Percentiles rank a stretch among this genome's conserved stretches.
Conservation (phyloP, 1,140 invertebrate genomes). For the Hypsibius dujardini region DNA sequence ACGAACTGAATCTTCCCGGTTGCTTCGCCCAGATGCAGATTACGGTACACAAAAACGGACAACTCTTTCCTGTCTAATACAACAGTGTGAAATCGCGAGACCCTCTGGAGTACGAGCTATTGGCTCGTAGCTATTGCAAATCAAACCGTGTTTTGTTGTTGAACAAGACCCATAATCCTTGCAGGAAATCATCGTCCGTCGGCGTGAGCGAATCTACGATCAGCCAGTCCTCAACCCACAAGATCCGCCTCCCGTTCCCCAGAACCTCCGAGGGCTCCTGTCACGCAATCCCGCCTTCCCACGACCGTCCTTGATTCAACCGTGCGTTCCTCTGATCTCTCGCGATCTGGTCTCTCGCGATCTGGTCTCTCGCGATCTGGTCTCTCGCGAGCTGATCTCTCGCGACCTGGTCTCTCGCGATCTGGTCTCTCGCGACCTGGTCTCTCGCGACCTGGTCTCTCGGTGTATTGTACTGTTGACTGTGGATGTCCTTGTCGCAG, state of each 20-base stretch:
- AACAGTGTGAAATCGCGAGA: no score
- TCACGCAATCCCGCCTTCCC: not conserved
- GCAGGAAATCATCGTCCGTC: slow-evolving; percentile 1
- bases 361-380: not conserved
- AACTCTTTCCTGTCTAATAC: no score
- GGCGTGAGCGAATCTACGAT: not conserved
- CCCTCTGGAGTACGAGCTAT: no score
- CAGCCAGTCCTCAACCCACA: not conserved
- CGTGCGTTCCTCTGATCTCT: not conserved
- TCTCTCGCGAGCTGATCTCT: not conserved
- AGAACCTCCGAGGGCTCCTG: not conserved
- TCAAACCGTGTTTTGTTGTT: not conserved
- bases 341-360: not conserved
- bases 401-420: no score
- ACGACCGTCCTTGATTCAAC: not conserved
- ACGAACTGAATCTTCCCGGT: not conserved
- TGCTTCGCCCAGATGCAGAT: not conserved
- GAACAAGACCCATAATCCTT: not conserved
- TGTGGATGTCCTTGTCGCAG: not conserved
- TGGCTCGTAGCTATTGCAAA: no score
- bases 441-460: no score
- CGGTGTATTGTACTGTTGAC: not conserved
- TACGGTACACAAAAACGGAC: not conserved
- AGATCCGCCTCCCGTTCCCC: not conserved
- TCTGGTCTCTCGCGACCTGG: no score